phyloP scores from a whole-genome alignment of 1,140 invertebrate genomes.

The Lordiphosa collinella region DNA sequence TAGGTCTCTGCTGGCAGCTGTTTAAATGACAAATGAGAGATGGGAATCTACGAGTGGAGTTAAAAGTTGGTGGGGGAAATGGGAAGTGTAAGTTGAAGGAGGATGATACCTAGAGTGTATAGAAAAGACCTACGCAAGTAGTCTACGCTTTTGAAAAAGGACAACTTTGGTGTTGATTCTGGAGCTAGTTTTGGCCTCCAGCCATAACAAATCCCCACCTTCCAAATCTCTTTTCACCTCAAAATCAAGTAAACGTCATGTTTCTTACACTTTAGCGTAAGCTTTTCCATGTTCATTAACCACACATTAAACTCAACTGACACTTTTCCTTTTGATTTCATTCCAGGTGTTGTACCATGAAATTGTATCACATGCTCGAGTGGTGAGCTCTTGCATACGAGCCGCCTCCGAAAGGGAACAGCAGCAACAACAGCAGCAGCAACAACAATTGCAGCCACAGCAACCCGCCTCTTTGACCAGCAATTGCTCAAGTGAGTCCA shows the following conservation, averaged over 20 bases:
- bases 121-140: background rate
- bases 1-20: conserved; percentile 18
- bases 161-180: no score
- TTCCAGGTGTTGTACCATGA: conserved; percentile 86
- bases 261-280: conserved; percentile 27
- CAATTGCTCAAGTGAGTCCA: conserved; percentile 70
- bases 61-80: conserved; percentile 22
- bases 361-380: conserved; percentile 87
- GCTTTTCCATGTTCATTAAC: conserved; percentile 27
- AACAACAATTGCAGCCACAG: conserved; percentile 46
- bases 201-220: conserved; percentile 2
- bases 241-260: conserved; percentile 46
- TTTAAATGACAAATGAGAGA: conserved; percentile 66
- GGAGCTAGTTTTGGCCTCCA: no score
- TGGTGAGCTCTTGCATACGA: conserved; percentile 84
- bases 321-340: conserved; percentile 32
- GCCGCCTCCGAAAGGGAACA: conserved; percentile 71
- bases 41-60: conserved; percentile 51
- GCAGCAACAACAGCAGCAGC: conserved; percentile 44
- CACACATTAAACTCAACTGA: conserved; percentile 20
- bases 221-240: conserved; percentile 25
- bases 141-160: no score
- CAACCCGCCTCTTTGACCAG: conserved; percentile 66
- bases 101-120: background rate
- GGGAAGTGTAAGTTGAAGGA: conserved; percentile 1